Evolutionary conservation across 2,888 invertebrate species (phyloP).

Genomic region (Xanthorhoe spadicearia): DNA sequence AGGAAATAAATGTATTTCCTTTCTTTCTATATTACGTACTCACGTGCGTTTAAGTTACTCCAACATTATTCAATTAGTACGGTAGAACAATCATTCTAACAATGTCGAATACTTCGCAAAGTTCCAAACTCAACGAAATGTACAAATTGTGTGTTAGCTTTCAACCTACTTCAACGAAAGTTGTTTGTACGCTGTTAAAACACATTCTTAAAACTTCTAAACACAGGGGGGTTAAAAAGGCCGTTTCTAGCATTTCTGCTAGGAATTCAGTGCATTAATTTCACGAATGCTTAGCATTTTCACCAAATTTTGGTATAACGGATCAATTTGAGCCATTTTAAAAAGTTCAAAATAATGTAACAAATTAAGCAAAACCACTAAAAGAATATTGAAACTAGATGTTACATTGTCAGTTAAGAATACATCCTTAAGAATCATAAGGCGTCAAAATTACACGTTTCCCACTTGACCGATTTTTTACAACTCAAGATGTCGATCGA

Average conservation of each 20-base stretch:
- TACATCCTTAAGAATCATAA: not conserved
- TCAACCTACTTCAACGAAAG: conserved; percentile 3
- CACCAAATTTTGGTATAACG: no score
- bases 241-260: no score
- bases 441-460: conserved; percentile 15
- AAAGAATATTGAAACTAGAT: no score
- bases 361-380: no score
- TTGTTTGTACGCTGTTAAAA: not conserved
- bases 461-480: conserved; percentile 32
- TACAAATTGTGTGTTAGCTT: conserved; percentile 19
- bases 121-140: conserved; percentile 11
- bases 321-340: no score
- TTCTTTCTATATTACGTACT: no score
- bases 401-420: no score
- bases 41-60: no score
- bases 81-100: conserved; percentile 14
- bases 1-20: no score
- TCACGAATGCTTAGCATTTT: no score
- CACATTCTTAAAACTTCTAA: not conserved
- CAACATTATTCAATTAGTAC: conserved; percentile 10
- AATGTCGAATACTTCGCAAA: conserved; percentile 6
- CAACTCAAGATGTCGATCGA: conserved; percentile 21
- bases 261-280: no score
- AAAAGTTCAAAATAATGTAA: no score
- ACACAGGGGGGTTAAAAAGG: not conserved